Evolutionary conservation across 2,797 vertebrate genomes (phyloP).

Genomic region (Brachymystax lenok): DNA sequence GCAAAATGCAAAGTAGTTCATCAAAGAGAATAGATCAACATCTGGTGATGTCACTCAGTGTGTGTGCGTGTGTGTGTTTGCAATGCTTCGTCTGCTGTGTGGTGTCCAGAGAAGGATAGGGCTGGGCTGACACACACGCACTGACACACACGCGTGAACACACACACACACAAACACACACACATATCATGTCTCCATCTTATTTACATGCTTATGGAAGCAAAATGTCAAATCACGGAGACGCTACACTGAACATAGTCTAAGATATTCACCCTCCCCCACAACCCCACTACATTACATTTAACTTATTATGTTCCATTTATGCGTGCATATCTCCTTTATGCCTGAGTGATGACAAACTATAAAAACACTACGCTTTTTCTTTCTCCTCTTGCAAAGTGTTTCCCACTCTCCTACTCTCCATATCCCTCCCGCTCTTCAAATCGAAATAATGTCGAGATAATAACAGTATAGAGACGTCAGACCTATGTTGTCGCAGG

Average conservation of each 20-base stretch:
- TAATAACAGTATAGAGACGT: conserved; percentile 27
- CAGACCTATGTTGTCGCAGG: no score
- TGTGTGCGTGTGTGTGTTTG: not conserved
- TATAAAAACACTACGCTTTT: conserved; percentile 30
- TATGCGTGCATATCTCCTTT: conserved; percentile 46
- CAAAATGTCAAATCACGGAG: conserved; percentile 50
- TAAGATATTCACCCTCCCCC: conserved; percentile 28
- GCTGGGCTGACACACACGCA: not conserved
- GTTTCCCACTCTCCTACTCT: not conserved
- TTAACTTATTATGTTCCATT: conserved; percentile 48
- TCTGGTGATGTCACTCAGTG: conserved; percentile 13
- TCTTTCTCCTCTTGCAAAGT: not conserved
- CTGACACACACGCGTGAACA: not conserved
- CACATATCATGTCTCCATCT: conserved; percentile 33
- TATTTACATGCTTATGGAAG: conserved; percentile 56
- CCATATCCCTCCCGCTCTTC: not conserved
- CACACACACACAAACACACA: conserved; percentile 1
- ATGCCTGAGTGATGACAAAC: conserved; percentile 37
- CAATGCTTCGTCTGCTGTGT: conserved; percentile 22
- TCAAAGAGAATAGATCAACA: conserved; percentile 19
- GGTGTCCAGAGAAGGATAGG: not conserved
- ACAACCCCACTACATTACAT: conserved; percentile 23
- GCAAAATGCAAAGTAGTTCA: conserved; percentile 10
- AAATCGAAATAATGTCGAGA: conserved; percentile 49
- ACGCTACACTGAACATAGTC: conserved; percentile 27